These are phyloP conservation scores for Alethe diademata DNA, from an alignment of 2,113 vertebrate species.

Conservation along the genomic window DNA sequence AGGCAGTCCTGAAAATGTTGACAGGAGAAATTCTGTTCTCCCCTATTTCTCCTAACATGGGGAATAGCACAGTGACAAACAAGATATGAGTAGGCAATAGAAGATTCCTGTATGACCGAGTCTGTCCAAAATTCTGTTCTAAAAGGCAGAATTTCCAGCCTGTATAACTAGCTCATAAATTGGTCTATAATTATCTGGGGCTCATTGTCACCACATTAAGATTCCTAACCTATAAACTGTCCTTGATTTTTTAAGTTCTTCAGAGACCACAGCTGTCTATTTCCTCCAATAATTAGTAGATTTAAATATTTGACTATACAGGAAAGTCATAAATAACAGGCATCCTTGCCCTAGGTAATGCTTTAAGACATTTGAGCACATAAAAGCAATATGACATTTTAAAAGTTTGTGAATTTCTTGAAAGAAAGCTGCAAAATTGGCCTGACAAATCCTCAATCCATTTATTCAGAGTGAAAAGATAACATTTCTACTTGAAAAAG, in stretches of 20 bases:
- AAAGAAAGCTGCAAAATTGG: conserved; percentile 28
- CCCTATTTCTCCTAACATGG: accelerated
- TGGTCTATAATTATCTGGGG: neutral
- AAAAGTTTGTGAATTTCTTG: conserved; percentile 36
- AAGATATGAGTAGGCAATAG: accelerated
- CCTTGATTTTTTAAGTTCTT: neutral
- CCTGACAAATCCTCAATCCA: conserved; percentile 28
- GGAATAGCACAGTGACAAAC: neutral
- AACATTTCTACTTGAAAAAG: conserved; percentile 7
- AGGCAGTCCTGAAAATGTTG: neutral
- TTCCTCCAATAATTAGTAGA: neutral
- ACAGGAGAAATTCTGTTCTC: neutral
- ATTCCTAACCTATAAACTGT: neutral
- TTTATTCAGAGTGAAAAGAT: conserved; percentile 28
- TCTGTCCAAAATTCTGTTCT: neutral
- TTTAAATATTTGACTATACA: conserved; percentile 29
- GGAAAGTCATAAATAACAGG: conserved; percentile 5
- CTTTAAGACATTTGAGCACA: neutral
- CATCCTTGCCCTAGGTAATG: neutral
- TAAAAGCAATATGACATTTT: conserved; percentile 36
- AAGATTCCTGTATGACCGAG: neutral
- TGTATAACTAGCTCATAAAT: neutral
- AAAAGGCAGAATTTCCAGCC: neutral
- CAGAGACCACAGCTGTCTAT: neutral
- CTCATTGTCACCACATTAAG: neutral